These are phyloP conservation scores for Meteorus colon DNA, from an alignment of 2,888 invertebrate genomes.

Conservation along the genomic window DNA sequence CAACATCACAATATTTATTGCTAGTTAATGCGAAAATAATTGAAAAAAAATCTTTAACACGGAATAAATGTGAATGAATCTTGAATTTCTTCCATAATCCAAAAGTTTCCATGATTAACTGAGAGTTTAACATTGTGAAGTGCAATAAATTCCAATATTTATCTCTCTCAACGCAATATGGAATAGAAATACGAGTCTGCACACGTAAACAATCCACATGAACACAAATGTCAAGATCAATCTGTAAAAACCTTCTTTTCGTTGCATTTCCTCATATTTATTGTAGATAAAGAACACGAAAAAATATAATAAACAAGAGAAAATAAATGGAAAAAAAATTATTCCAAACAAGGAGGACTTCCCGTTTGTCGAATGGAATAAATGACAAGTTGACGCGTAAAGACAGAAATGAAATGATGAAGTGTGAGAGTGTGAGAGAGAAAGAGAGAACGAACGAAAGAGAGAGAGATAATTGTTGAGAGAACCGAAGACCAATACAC, in stretches of 20 bases:
- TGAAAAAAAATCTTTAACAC: too few species aligned
- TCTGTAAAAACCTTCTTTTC: slow-evolving; percentile 25
- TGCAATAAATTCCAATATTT: not conserved
- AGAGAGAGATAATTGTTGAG: not conserved
- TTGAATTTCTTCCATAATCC: too few species aligned
- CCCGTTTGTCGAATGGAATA: slow-evolving; percentile 40
- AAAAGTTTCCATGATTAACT: too few species aligned
- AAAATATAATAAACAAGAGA: not conserved
- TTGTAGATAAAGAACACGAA: not conserved
- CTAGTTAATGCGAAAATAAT: too few species aligned
- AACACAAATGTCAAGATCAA: slow-evolving; percentile 28
- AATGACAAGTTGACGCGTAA: slow-evolving; percentile 39
- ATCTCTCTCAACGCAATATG: not conserved
- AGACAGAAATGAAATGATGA: not conserved
- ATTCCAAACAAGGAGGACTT: slow-evolving; percentile 30
- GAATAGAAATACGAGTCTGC: slow-evolving; percentile 33
- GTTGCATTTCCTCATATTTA: slow-evolving; percentile 34
- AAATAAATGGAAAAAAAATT: slow-evolving; percentile 21
- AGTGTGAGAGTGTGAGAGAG: not conserved
- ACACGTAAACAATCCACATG: not conserved
- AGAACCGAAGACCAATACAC: slow-evolving; percentile 23
- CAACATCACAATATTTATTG: too few species aligned
- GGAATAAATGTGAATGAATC: too few species aligned
- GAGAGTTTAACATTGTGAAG: too few species aligned
- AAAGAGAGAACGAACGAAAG: too few species aligned